These are phyloP conservation scores for Ivindomyrus marchei DNA, from an alignment of 2,113 vertebrate genomes.

Conservation along the genomic window DNA sequence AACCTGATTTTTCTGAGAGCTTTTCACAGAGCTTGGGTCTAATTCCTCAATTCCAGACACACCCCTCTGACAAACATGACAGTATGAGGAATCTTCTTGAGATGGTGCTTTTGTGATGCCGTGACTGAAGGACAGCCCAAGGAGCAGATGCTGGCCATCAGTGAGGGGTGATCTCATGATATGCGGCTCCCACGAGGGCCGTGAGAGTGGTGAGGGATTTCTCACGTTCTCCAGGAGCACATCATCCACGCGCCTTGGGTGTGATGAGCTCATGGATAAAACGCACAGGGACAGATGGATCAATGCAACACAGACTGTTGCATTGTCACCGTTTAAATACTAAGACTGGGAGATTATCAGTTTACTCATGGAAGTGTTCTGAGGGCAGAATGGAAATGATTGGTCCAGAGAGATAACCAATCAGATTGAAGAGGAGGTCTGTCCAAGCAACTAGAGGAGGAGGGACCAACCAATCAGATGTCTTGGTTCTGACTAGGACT, in stretches of 20 bases:
- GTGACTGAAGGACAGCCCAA: not conserved
- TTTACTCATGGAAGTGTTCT: not conserved
- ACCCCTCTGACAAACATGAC: not conserved
- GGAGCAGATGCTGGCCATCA: not conserved
- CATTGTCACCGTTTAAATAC: not conserved
- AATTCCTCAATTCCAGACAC: not conserved
- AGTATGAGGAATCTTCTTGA: not conserved
- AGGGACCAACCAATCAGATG: not conserved
- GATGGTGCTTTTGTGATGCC: not conserved
- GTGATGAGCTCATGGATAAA: not conserved
- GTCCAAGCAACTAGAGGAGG: not conserved
- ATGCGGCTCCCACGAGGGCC: not conserved
- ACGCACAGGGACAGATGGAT: not conserved
- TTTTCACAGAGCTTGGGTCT: not conserved
- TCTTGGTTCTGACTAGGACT: not conserved
- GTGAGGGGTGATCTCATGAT: not conserved
- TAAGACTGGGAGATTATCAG: not conserved
- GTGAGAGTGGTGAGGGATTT: not conserved
- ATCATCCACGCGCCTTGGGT: not conserved
- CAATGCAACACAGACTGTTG: not conserved
- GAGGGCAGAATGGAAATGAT: not conserved
- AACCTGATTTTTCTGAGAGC: not conserved
- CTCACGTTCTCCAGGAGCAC: not conserved
- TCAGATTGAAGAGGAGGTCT: not conserved
- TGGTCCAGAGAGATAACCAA: not conserved